phyloP scores from a whole-genome alignment of 2,113 vertebrate species.

The Pao palembangensis region DNA sequence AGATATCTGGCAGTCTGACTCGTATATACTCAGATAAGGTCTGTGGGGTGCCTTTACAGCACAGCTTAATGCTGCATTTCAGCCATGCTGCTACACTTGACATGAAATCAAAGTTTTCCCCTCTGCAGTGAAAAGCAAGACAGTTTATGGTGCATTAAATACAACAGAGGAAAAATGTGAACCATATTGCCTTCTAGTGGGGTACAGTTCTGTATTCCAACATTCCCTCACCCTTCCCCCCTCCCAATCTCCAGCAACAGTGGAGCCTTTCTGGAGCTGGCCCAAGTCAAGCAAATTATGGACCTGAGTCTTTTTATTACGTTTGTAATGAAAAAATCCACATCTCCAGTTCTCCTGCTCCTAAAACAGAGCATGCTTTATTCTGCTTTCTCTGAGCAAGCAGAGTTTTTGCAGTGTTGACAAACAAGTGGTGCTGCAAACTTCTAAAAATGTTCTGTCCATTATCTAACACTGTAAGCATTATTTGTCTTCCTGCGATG shows the following conservation, averaged over 20 bases:
- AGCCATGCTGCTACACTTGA: conserved; percentile 38
- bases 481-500: no score
- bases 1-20: conserved; percentile 8
- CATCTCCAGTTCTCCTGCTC: conserved; percentile 2
- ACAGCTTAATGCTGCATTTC: conserved; percentile 24
- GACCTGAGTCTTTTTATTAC: conserved; percentile 64
- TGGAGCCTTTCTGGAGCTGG: conserved; percentile 49
- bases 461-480: no score
- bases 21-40: conserved; percentile 8
- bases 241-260: conserved; percentile 34
- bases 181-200: conserved; percentile 64
- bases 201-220: conserved; percentile 14
- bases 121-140: conserved; percentile 43
- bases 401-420: no score
- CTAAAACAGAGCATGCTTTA: conserved; percentile 18
- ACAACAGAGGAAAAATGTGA: conserved; percentile 59
- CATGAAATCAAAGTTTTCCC: conserved; percentile 38
- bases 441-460: no score
- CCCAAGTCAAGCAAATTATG: conserved; percentile 72
- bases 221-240: conserved; percentile 15
- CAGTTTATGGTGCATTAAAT: conserved; percentile 63
- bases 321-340: conserved; percentile 60
- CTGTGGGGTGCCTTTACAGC: conserved; percentile 7
- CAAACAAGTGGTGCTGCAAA: conserved; percentile 9
- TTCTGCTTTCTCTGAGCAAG: conserved; percentile 12